Base-by-base conservation (phyloP, 1,140 invertebrate genomes). In the Andricus grossulariae region DNA sequence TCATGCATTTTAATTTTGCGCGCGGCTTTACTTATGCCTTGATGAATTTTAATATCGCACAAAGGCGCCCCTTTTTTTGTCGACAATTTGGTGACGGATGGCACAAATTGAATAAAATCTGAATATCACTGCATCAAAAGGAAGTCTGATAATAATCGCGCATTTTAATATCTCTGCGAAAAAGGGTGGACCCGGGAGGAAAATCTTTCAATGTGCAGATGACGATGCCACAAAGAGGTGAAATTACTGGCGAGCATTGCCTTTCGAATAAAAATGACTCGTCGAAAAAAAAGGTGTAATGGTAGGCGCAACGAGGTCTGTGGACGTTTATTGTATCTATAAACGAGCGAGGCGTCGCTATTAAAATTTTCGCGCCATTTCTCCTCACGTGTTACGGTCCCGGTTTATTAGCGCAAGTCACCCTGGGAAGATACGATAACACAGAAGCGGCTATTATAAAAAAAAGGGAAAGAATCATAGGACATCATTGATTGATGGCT, bases 351-450 rank as follows among this genome's bases (percentile, higher is more conserved):
- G 72, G 76, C 73, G 80, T 79, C 76, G 80, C 79, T 70, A 83
- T 83, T 85, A 83, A 83, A 74, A 82, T 85, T 82, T 85, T 80
- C 77, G 74, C 75, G 79, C 79, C 80, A 78, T 84, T 85, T 85
- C 81, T 78, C 80, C 81, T 74, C 81, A 66, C 60, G 32, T 76
- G 82, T 81, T 82, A 81, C 80, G 50, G 70, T 52, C 75, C 73
- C 60, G 71, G 80, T 83, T 84, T 84, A 84, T 84, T 84, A 84
- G 83, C 83, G 81, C 83, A 83, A 82, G 83, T 84, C 83, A 84
- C 49, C 73, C 74, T 79, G 81, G 83, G 81, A 84, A 82, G 78
- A 79, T 81, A 76, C 83, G 80, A 84, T 66, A 82, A 77, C 49
- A 70, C 32, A 75, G 79, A 80, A 84, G 81, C 81, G 79, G 76